A percentile compares a stretch with the other conserved stretches of the same genome.
These are phyloP conservation scores for Cydia fagiglandana DNA, from an alignment of 1,140 invertebrate genomes.

Conservation along the genomic window DNA sequence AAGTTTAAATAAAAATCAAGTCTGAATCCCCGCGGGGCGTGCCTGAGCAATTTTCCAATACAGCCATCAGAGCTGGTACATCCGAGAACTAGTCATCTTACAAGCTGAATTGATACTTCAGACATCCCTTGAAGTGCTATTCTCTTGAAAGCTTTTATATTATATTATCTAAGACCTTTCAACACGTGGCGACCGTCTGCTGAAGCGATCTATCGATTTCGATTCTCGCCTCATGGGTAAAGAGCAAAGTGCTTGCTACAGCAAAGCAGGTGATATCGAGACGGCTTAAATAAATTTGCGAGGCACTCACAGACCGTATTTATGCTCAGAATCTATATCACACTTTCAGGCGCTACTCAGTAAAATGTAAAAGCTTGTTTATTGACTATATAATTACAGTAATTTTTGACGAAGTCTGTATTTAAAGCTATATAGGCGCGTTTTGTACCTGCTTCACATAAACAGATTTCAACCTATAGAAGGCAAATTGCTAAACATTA, in stretches of 20 bases:
- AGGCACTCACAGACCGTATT: constrained; percentile 6
- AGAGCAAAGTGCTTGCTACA: constrained; percentile 43
- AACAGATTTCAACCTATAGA: no score
- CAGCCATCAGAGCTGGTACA: constrained; percentile 69
- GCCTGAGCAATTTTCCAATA: constrained; percentile 74
- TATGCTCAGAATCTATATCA: neutral
- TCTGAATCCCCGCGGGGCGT: constrained; percentile 57
- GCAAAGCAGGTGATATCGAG: constrained; percentile 39
- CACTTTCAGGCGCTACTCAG: neutral
- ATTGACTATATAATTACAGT: neutral
- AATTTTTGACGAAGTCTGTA: no score
- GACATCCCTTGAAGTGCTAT: constrained; percentile 72
- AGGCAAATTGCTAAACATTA: neutral
- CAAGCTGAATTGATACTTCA: constrained; percentile 79
- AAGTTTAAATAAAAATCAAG: constrained; percentile 74
- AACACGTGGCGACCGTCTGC: constrained; percentile 76
- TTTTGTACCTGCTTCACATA: no score
- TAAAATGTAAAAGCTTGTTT: neutral
- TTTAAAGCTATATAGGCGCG: no score
- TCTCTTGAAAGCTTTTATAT: constrained; percentile 79
- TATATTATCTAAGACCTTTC: constrained; percentile 79
- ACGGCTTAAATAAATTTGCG: constrained; percentile 43
- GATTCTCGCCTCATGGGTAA: constrained; percentile 65
- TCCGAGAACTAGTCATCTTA: constrained; percentile 71
- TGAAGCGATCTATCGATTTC: constrained; percentile 71